Evolutionary conservation across 2,113 vertebrate species (phyloP), one percentile per base, ranked within the genome.

Genomic region (Python bivittatus): DNA sequence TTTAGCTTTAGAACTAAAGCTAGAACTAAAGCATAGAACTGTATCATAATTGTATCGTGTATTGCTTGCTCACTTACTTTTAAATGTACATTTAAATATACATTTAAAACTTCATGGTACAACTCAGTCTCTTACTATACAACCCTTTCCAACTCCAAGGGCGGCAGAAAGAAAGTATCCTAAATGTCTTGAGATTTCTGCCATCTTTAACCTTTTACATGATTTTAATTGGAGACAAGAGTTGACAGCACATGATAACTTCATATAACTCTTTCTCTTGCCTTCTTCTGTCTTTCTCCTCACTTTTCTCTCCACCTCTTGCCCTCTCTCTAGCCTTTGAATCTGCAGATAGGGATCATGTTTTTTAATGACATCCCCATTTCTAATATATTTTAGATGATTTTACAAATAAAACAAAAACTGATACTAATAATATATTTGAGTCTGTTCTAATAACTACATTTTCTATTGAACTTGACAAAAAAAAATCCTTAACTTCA

Each of bases 401-500:
- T n/a, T 56, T 88, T 56, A 56, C 20, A 52, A 23, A 29, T 11
- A 72, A 38, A 42, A 79, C 56, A 56, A 33, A 56, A 87, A 57
- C 7, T 0, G 33, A 38, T 57, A 42, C 54, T 56, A 25, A 58
- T 88, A 11, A 94, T 96, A 96, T 96, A 92, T 93, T 95, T 93
- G 92, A 92, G 0, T 93, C 92, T 90, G 22, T 91, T 94, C 85
- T 95, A 94, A 84, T 91, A 96, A 96, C 92, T 95, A 90, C 88
- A 93, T 60, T 92, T 91, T 94, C 83, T 95, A 94, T 96, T 92
- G 91, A 94, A 94, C 61, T 79, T 33, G 90, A 93, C 92, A 95
- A 6, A 48, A 3, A 94, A 96, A 94, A 94, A 93, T 94, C 90
- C 86, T 56, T 94, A 64, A 88, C 95, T 92, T 93, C 53, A 94